Evolutionary conservation across 1,140 invertebrate species (phyloP).

Genomic region (Geopemphigus sp.): DNA sequence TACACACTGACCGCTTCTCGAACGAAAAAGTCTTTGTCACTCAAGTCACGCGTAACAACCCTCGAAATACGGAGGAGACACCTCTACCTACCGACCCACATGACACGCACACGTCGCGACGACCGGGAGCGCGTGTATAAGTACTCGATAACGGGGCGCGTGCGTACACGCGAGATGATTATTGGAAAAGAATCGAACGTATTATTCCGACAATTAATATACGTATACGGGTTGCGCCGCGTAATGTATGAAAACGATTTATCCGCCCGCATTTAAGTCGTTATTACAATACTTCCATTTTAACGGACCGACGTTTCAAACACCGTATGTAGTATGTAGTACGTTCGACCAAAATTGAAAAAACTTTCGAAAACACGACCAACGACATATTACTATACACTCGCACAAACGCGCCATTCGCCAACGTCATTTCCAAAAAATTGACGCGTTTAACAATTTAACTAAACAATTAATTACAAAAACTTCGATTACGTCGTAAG

Average conservation of each 20-base stretch:
- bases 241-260: slow-evolving; percentile 10
- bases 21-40: slow-evolving; percentile 14
- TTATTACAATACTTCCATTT: neutral
- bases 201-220: neutral
- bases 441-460: neutral
- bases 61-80: neutral
- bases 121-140: no score
- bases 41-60: neutral
- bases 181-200: neutral
- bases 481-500: neutral
- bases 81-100: neutral
- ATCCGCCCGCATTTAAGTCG: slow-evolving; percentile 28
- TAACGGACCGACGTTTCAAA: no score
- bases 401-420: neutral
- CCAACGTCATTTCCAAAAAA: neutral
- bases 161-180: no score
- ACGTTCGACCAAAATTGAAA: neutral
- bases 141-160: no score
- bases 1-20: neutral
- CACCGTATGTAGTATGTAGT: neutral
- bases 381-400: neutral
- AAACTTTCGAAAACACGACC: slow-evolving; percentile 2
- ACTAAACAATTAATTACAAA: neutral
- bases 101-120: no score
- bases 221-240: neutral